Percentiles rank a stretch among this genome's conserved stretches.
Conservation (phyloP, 2,888 invertebrate species). For the Sialis fuliginosa region DNA sequence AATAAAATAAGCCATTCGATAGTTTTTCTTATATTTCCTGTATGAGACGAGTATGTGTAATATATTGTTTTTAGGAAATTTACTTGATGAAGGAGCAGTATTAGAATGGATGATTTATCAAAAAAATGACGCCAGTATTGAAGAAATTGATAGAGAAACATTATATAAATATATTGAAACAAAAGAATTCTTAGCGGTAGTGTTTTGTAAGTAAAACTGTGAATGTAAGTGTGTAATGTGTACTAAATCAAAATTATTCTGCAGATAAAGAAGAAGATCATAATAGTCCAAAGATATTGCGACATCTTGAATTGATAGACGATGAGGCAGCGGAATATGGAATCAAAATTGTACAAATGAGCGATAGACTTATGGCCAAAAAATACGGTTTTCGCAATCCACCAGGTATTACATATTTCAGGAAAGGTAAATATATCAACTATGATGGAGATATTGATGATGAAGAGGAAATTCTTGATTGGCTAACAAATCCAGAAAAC, state of each 20-base stretch:
- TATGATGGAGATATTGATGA: slow-evolving; percentile 88
- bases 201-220: slow-evolving; percentile 63
- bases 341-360: slow-evolving; percentile 76
- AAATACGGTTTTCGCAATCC: slow-evolving; percentile 81
- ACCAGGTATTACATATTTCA: slow-evolving; percentile 80
- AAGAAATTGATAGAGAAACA: slow-evolving; percentile 70
- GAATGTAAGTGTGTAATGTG: neutral
- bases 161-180: slow-evolving; percentile 71
- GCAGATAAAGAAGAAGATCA: slow-evolving; percentile 68
- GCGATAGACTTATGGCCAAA: slow-evolving; percentile 79
- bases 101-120: slow-evolving; percentile 84
- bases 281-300: slow-evolving; percentile 58
- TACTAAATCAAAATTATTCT: neutral
- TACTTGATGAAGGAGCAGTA: slow-evolving; percentile 62
- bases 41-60: neutral
- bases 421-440: slow-evolving; percentile 75
- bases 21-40: too few species aligned
- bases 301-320: slow-evolving; percentile 78
- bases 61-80: slow-evolving; percentile 34
- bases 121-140: slow-evolving; percentile 81
- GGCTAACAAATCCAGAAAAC: slow-evolving; percentile 83
- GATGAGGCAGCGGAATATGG: slow-evolving; percentile 86
- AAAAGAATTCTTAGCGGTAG: slow-evolving; percentile 79
- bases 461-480: slow-evolving; percentile 74
- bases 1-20: too few species aligned